Conservation (phyloP, 2,797 vertebrate species). For the Anolis apletophallus region DNA sequence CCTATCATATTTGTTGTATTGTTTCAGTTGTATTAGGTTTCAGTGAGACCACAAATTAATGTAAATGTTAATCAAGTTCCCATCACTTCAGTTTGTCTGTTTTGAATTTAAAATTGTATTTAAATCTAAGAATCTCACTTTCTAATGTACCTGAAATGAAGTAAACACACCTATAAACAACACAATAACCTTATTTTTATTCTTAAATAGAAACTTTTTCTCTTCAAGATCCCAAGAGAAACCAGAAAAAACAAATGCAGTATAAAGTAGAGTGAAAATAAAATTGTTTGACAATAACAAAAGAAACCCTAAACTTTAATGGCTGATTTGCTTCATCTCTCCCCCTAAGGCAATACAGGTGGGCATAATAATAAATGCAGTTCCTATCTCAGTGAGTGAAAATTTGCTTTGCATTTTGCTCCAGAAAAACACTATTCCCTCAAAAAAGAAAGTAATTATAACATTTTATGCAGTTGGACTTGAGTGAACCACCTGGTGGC, state of each 20-base stretch:
- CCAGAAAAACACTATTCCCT: not conserved
- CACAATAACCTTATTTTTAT: no score
- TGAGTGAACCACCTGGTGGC: constrained; percentile 76
- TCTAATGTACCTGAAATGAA: no score
- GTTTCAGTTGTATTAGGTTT: no score
- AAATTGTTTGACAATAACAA: not conserved
- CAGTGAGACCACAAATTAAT: no score
- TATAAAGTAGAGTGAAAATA: not conserved
- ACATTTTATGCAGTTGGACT: constrained; percentile 8
- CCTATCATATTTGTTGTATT: no score
- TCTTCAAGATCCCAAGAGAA: not conserved
- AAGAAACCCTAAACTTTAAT: not conserved
- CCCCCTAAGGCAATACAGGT: not conserved
- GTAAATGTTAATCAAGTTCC: no score
- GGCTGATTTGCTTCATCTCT: not conserved
- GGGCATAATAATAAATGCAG: not conserved
- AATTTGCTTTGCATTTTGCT: not conserved
- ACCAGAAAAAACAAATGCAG: not conserved
- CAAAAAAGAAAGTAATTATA: constrained; percentile 28
- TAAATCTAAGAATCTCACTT: no score
- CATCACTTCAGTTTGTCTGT: no score
- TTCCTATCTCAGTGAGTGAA: not conserved
- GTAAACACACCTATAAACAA: no score
- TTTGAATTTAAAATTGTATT: no score
- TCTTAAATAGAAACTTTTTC: no score